Base-by-base conservation (phyloP, 2,888 invertebrate genomes). In the Dasypolia templi region DNA sequence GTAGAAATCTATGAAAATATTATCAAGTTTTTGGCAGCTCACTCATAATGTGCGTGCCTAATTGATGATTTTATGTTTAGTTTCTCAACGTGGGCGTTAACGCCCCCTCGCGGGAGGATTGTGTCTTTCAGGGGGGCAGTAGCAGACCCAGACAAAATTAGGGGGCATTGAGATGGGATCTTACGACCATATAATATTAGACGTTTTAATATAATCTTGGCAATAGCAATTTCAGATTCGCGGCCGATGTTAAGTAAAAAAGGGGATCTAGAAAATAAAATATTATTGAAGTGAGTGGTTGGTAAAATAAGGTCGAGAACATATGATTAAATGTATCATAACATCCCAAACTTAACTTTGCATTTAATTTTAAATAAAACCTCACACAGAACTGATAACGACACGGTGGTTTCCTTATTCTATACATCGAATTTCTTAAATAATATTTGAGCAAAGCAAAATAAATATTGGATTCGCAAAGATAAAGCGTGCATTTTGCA, bases 401-500 rank as follows among this genome's bases (percentile, higher is more conserved):
- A 39, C 32, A 32, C 7, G 19, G 17, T 32, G 7, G 11, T 49
- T 26, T 61, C 26, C 14, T 51, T 59, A 39, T 77, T 51, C 39
- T 17, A 12, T 44, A 56, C 35, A 59, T 42, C 22, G 11, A n/a
- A 42, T 71, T 71, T 49, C 55, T 53, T 22, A 71, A 71, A 83
- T 29, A 61, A 77, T 55, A 78, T 77, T 66, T 46, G 53, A 49
- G 26, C 56, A 83, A 51, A 71, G 61, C 51, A 53, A 56, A 71
- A 79, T 62, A 70, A 65, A 79, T 79, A 62, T 79, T 65, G 26
- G 61, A 53, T 61, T 51, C 35, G 19, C 49, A 1, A 22, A 55
- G 58, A 55, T 56, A 56, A 77, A 78, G 32, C 65, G 19, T 83
- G 46, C 72, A 83, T 66, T 66, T 62, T 83, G 51, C 58, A 58